phyloP scores from a whole-genome alignment of 1,140 invertebrate species.

The Tetragnatha versicolor region DNA sequence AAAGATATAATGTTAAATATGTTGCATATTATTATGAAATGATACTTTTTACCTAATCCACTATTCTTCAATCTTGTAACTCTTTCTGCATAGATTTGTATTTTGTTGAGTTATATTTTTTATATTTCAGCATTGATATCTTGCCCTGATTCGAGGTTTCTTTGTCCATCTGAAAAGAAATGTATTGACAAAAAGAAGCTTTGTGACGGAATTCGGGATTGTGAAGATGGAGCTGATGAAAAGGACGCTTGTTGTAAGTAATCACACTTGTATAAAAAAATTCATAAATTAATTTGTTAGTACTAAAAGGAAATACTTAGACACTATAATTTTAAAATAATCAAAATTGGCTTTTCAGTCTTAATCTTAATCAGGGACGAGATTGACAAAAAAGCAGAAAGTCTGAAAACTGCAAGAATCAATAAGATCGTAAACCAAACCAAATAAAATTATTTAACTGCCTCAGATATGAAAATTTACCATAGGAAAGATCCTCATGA shows the following conservation, averaged over 20 bases:
- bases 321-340: no score
- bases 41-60: background rate
- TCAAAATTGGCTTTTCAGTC: no score
- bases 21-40: background rate
- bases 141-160: slow-evolving; percentile 90
- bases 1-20: background rate
- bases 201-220: slow-evolving; percentile 89
- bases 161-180: slow-evolving; percentile 79
- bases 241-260: slow-evolving; percentile 69
- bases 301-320: no score
- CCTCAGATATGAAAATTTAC: no score
- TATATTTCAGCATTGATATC: slow-evolving; percentile 74
- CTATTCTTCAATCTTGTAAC: background rate
- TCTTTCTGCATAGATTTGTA: background rate
- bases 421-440: no score
- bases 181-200: slow-evolving; percentile 88
- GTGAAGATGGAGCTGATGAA: slow-evolving; percentile 89
- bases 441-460: no score
- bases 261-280: slow-evolving; percentile 23
- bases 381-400: no score
- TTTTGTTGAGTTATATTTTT: slow-evolving; percentile 13
- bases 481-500: no score
- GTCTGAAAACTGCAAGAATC: no score
- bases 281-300: slow-evolving; percentile 18
- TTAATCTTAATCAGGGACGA: no score